A percentile compares a stretch with the other conserved stretches of the same genome.
phyloP scores from a whole-genome alignment of 2,113 vertebrate genomes.

The Oenanthe oenanthe region DNA sequence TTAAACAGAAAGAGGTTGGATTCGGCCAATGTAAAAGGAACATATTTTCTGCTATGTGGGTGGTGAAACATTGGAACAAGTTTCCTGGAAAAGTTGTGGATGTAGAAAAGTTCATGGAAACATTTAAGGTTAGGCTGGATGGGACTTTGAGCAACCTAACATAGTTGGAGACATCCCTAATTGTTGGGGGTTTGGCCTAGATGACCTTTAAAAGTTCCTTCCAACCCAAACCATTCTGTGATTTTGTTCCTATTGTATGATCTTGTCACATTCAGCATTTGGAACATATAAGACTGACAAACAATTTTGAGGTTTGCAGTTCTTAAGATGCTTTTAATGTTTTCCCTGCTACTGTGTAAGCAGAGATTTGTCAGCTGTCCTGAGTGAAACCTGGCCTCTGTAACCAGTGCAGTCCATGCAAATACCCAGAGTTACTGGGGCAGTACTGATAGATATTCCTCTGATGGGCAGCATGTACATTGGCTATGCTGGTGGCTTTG shows the following conservation, averaged over 20 bases:
- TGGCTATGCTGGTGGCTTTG: neutral
- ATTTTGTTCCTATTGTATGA: neutral
- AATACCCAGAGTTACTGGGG: neutral
- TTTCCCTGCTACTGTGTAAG: neutral
- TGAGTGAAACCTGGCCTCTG: neutral
- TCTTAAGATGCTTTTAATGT: neutral
- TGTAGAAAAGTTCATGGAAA: neutral
- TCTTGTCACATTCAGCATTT: neutral
- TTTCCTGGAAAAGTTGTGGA: neutral
- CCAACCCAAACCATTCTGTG: neutral
- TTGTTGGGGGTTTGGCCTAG: rapidly evolving
- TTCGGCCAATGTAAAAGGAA: neutral
- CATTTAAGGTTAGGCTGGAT: neutral
- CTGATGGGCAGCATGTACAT: rapidly evolving
- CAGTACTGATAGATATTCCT: neutral
- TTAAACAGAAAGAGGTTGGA: neutral
- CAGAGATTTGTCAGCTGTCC: neutral
- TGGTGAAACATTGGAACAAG: neutral
- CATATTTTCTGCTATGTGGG: rapidly evolving
- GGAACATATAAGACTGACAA: neutral
- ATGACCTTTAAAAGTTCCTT: neutral
- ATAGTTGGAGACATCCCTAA: neutral
- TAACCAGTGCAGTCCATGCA: neutral
- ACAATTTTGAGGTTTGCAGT: neutral
- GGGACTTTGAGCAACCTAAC: neutral